Conservation (phyloP, 2,113 vertebrate genomes). For the Chiloscyllium plagiosum region DNA sequence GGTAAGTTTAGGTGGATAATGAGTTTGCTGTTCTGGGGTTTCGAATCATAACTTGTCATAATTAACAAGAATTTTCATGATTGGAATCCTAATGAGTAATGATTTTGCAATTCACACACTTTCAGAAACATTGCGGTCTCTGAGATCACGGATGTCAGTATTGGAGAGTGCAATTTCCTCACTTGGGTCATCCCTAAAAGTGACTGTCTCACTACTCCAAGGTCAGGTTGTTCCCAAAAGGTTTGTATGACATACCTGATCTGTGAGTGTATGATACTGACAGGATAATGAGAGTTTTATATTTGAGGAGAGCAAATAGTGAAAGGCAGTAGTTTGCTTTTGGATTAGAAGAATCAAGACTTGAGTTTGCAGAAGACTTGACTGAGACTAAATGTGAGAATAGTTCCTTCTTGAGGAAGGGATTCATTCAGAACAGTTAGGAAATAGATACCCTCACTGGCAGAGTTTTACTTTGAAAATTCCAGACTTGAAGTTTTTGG, state of each 20-base stretch:
- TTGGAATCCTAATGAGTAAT: background rate
- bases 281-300: background rate
- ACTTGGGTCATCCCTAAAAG: background rate
- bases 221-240: background rate
- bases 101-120: background rate
- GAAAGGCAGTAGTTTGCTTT: too few relatives aligned
- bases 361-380: too few relatives aligned
- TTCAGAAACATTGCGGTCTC: background rate
- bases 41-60: background rate
- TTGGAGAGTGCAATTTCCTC: background rate
- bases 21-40: background rate
- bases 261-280: background rate
- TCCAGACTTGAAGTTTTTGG: too few relatives aligned
- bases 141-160: background rate
- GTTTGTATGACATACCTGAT: background rate
- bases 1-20: background rate
- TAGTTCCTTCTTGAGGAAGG: too few relatives aligned
- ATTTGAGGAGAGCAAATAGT: too few relatives aligned
- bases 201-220: background rate
- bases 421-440: too few relatives aligned
- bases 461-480: too few relatives aligned
- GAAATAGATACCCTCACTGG: too few relatives aligned
- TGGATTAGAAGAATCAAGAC: too few relatives aligned
- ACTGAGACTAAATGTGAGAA: too few relatives aligned
- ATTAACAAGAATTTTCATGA: too few relatives aligned